Conservation (phyloP, 2,888 invertebrate genomes). For the Amaurobius ferox region DNA sequence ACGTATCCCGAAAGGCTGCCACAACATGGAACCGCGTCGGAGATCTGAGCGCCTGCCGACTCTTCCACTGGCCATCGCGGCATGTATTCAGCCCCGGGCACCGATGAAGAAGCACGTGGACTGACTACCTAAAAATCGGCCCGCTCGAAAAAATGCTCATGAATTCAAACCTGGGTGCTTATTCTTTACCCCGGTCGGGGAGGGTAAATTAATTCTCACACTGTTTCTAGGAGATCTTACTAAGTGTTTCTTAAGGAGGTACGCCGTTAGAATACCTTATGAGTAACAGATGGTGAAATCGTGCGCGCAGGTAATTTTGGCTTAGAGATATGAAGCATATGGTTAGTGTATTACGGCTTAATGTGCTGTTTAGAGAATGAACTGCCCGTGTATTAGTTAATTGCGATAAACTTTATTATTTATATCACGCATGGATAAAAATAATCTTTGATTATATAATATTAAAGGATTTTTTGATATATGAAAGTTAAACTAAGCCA, state of each 20-base stretch:
- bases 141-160: constrained; percentile 24
- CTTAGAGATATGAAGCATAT: constrained; percentile 37
- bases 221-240: constrained; percentile 37
- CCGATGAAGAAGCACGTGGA: constrained; percentile 48
- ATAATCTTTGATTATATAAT: too few species aligned
- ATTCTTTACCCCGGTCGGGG: constrained; percentile 29
- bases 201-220: constrained; percentile 57
- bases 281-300: constrained; percentile 39
- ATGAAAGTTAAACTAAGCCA: too few species aligned
- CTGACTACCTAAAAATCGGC: constrained; percentile 35
- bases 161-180: constrained; percentile 44
- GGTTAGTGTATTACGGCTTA: constrained; percentile 28
- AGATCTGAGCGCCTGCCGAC: not conserved
- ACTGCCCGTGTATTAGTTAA: constrained; percentile 34
- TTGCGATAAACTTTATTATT: constrained; percentile 23
- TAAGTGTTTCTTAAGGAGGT: constrained; percentile 31
- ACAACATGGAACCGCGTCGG: not conserved
- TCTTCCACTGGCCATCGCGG: not conserved
- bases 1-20: not conserved
- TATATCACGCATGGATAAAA: not conserved
- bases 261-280: constrained; percentile 32
- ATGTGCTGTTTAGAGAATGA: constrained; percentile 14
- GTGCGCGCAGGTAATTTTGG: constrained; percentile 23
- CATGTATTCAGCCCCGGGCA: constrained; percentile 1
- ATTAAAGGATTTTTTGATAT: too few species aligned